Evolutionary conservation across 1,140 invertebrate species (phyloP).

Genomic region (Saccostrea glomerata): DNA sequence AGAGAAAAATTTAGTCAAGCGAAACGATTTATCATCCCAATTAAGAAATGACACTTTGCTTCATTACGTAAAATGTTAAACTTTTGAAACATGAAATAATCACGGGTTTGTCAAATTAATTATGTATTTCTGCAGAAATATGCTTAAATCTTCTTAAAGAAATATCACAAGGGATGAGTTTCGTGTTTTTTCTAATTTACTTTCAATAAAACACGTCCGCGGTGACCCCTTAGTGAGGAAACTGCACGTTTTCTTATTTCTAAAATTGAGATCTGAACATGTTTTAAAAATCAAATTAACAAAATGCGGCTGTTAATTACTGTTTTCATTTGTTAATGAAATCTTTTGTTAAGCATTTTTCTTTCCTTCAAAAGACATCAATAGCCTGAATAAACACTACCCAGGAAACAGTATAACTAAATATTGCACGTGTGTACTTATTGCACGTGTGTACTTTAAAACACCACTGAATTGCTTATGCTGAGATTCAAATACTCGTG

Average conservation of each 20-base stretch:
- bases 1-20: neutral
- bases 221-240: neutral
- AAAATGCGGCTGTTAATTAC: no score
- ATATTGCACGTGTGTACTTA: no score
- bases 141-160: neutral
- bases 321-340: neutral
- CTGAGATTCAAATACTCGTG: no score
- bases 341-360: no score
- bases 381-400: no score
- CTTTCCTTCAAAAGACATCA: no score
- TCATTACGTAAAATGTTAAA: neutral
- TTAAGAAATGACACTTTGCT: neutral
- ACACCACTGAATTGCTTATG: no score
- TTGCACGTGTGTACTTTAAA: no score
- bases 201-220: slow-evolving; percentile 15
- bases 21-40: neutral
- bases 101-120: slow-evolving; percentile 5
- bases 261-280: no score
- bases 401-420: no score
- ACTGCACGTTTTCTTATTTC: neutral
- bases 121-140: neutral
- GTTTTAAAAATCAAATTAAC: no score
- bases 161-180: neutral
- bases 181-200: slow-evolving; percentile 5
- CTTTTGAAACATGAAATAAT: neutral